Evolutionary conservation across 2,888 invertebrate genomes (phyloP), one percentile per base, ranked within the genome.

Genomic region (Parnassius smintheus): DNA sequence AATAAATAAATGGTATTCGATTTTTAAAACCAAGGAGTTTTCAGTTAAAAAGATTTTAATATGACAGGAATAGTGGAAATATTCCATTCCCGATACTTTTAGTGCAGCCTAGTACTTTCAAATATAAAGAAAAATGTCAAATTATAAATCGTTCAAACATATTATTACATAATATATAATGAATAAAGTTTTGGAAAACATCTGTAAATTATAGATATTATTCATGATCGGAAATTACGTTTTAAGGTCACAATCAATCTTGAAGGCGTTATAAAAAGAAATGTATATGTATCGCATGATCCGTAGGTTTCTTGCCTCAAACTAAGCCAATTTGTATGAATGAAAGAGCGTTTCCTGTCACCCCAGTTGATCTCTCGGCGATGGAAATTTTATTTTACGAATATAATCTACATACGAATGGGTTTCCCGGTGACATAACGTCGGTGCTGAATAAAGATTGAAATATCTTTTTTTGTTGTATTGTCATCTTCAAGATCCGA

Each of bases 271-370:
- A 64, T 54, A 11, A 11, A 48, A 56, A 52, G 18, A 56, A 46
- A 52, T 48, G 50, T 59, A 56, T 62, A 50, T 49, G 25, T 54
- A 52, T 56, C 52, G 22, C 53, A 45, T 56, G 59, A 59, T 56
- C 52, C 55, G 56, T 51, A 59, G 59, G 55, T 45, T 64, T 63
- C 59, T 56, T 61, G 35, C 55, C 62, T 45, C 64, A 64, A 64
- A 64, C 64, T 64, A 64, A 64, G 64, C 56, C 64, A 64, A 64
- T 64, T 64, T 64, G 59, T 64, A 60, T 64, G 64, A 59, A 64
- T 59, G 64, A 52, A 59, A 50, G 63, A 63, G 64, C 50, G 64
- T 56, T 64, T 64, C 59, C 64, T 64, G 64, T 64, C 59, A 56
- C 56, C 59, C 64, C 63, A 52, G 48, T 56, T 59, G 59, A 64